A percentile compares a stretch with the other conserved stretches of the same genome.
Conservation (phyloP, 2,888 invertebrate species). For the Hydraecia micacea region DNA sequence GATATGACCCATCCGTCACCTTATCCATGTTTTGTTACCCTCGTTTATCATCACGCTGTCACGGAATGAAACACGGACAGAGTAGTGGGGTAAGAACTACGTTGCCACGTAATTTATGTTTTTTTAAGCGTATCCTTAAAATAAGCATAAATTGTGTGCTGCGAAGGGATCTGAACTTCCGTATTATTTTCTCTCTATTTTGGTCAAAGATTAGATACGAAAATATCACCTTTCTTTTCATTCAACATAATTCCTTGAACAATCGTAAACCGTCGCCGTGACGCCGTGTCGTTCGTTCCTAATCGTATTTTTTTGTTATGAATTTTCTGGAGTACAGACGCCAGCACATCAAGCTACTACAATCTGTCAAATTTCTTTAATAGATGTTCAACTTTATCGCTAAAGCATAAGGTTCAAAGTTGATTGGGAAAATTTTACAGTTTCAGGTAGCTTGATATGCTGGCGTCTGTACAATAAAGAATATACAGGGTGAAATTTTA, state of each 20-base stretch:
- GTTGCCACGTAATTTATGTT: slow-evolving; percentile 37
- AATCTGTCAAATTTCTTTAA: too few relatives aligned
- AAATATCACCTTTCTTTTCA: background rate
- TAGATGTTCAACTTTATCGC: too few relatives aligned
- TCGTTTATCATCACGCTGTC: slow-evolving; percentile 61
- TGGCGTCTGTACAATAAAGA: too few relatives aligned
- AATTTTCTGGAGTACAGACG: too few relatives aligned
- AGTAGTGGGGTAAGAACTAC: slow-evolving; percentile 45
- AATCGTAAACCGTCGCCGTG: too few relatives aligned
- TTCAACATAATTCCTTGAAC: background rate
- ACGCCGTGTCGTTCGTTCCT: too few relatives aligned
- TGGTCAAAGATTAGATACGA: background rate
- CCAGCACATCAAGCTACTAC: too few relatives aligned
- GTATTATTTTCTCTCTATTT: background rate
- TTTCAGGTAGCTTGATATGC: too few relatives aligned
- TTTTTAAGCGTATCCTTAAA: background rate
- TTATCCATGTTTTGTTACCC: slow-evolving; percentile 40
- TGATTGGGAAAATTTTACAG: too few relatives aligned
- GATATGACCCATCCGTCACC: slow-evolving; percentile 53
- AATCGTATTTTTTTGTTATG: too few relatives aligned
- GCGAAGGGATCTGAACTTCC: background rate
- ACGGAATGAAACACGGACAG: slow-evolving; percentile 28
- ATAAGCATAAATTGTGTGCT: background rate
- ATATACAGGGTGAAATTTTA: too few relatives aligned
- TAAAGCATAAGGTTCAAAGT: too few relatives aligned